phyloP scores from a whole-genome alignment of 2,888 invertebrate species.

The Erpobdella octoculata region DNA sequence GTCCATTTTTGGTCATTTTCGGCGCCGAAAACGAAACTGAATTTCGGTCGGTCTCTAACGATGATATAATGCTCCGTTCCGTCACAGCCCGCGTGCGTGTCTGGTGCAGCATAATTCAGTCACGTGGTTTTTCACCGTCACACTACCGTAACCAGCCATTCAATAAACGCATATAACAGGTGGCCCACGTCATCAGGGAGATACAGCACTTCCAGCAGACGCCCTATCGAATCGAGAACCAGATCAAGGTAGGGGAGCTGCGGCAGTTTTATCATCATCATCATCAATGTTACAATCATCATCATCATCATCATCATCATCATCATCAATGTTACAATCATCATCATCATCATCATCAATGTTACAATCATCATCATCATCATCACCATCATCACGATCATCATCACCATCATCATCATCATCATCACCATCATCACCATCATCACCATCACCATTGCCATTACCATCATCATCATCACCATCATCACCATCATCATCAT shows the following conservation, averaged over 20 bases:
- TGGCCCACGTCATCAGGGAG: constrained; percentile 83
- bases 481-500: constrained; percentile 7
- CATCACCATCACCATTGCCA: constrained; percentile 3
- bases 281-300: not conserved
- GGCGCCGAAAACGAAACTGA: no score
- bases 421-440: not conserved
- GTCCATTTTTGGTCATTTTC: no score
- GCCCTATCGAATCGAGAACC: constrained; percentile 79
- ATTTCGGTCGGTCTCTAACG: no score
- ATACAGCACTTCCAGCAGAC: constrained; percentile 84
- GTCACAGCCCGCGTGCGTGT: no score
- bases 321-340: not conserved
- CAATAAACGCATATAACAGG: constrained; percentile 57
- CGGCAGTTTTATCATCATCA: not conserved
- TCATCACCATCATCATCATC: not conserved
- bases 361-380: constrained; percentile 6
- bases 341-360: constrained; percentile 1
- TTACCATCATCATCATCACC: not conserved
- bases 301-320: constrained; percentile 13
- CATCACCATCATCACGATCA: not conserved
- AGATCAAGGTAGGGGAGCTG: constrained; percentile 56
- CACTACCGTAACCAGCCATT: not conserved
- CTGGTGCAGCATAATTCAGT: no score
- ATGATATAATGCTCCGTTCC: no score
- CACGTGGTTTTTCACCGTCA: not conserved